Percentiles rank a stretch among this genome's conserved stretches.
These are phyloP conservation scores for Lasioglossum pauxillum DNA, from an alignment of 2,888 invertebrate species.

Conservation along the genomic window DNA sequence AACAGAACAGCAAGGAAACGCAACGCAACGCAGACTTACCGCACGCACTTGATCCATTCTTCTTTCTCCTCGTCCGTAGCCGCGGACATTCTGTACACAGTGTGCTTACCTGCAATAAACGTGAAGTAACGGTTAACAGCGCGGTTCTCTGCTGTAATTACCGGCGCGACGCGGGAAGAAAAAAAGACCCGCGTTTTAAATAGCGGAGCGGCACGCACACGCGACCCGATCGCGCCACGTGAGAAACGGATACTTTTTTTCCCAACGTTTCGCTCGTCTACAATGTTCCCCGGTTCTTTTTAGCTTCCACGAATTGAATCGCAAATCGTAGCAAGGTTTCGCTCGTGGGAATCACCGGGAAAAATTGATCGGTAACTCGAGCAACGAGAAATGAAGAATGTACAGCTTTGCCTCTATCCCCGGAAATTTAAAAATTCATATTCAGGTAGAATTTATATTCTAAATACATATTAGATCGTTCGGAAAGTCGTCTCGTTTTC, in stretches of 20 bases:
- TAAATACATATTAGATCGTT: no score
- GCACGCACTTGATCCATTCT: slow-evolving; percentile 97
- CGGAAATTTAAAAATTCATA: not conserved
- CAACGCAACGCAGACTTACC: slow-evolving; percentile 79
- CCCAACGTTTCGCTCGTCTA: not conserved
- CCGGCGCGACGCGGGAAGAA: not conserved
- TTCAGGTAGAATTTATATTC: no score
- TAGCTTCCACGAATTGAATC: not conserved
- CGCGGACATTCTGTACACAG: slow-evolving; percentile 97
- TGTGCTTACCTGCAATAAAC: slow-evolving; percentile 88
- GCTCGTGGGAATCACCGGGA: not conserved
- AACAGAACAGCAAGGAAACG: not conserved
- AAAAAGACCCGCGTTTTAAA: slow-evolving; percentile 15
- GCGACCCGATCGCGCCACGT: slow-evolving; percentile 21
- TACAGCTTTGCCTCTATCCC: not conserved
- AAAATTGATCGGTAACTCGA: not conserved
- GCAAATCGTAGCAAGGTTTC: not conserved
- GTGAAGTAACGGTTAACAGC: slow-evolving; percentile 40
- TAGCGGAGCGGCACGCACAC: slow-evolving; percentile 21
- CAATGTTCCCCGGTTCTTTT: not conserved
- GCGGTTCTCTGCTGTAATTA: slow-evolving; percentile 28
- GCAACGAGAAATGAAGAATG: not conserved
- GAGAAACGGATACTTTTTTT: slow-evolving; percentile 24
- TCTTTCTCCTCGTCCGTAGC: slow-evolving; percentile 97
- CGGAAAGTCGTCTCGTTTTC: no score